Conservation (phyloP, 2,113 vertebrate species). For the Phylloscopus trochilus region DNA sequence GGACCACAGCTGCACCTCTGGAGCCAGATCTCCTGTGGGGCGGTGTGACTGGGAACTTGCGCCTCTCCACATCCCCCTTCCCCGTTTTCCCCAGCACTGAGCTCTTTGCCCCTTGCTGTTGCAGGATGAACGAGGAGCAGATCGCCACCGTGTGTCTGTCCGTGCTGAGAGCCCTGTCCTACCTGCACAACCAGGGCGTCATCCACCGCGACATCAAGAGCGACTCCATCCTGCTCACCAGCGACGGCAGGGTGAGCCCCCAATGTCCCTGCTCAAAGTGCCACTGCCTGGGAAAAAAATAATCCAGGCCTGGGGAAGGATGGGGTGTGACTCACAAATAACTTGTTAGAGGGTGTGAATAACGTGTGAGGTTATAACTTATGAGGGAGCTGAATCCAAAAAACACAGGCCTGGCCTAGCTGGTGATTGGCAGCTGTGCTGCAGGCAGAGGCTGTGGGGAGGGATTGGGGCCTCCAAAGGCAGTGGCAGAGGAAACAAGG, state of each 20-base stretch:
- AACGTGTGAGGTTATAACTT: neutral
- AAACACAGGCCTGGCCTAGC: neutral
- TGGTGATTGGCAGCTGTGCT: neutral
- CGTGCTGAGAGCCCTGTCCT: conserved; percentile 91
- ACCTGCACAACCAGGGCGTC: conserved; percentile 96
- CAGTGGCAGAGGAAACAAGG: neutral
- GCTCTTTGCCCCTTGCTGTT: neutral
- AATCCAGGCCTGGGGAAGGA: neutral
- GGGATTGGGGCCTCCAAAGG: neutral
- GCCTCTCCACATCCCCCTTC: neutral
- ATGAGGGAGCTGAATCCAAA: neutral
- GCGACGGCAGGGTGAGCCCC: conserved; percentile 88
- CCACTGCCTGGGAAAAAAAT: neutral
- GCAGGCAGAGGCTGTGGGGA: neutral
- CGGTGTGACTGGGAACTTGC: rapidly evolving
- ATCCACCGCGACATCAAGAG: conserved; percentile 99
- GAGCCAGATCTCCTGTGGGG: rapidly evolving
- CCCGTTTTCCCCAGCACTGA: rapidly evolving
- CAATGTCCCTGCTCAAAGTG: rapidly evolving
- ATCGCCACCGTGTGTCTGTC: conserved; percentile 96
- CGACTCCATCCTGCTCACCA: conserved; percentile 97
- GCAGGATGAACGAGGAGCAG: conserved; percentile 99
- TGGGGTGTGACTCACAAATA: neutral
- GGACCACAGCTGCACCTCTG: neutral
- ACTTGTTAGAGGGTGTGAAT: neutral